Conservation (phyloP, 2,797 vertebrate genomes). For the Apodemus agrarius region DNA sequence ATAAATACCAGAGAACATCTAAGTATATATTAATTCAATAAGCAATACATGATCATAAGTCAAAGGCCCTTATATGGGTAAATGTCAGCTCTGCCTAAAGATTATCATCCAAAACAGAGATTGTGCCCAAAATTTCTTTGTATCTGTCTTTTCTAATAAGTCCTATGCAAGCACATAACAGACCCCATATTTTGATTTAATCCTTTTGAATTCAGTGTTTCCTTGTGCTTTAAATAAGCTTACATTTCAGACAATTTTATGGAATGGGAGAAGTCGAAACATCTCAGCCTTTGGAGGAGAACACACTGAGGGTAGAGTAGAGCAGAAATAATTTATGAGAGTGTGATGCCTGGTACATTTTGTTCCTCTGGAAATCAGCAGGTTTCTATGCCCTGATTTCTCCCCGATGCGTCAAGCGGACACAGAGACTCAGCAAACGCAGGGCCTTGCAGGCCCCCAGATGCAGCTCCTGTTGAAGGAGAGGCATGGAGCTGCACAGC, state of each 20-base stretch:
- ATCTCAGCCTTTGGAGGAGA: background rate
- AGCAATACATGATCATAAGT: background rate
- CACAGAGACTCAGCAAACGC: conserved; percentile 73
- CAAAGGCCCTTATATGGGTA: background rate
- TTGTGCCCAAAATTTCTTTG: background rate
- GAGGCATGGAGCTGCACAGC: conserved; percentile 64
- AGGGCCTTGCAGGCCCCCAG: conserved; percentile 70
- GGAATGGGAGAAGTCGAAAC: background rate
- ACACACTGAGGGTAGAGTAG: conserved; percentile 32
- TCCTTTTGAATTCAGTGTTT: background rate
- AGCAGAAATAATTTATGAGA: conserved; percentile 48
- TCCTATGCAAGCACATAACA: background rate
- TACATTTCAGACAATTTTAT: conserved; percentile 20
- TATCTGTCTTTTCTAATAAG: background rate
- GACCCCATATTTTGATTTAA: background rate
- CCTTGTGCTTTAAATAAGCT: background rate
- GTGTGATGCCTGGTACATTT: background rate
- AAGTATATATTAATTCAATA: background rate
- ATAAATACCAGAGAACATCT: background rate
- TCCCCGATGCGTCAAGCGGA: conserved; percentile 63
- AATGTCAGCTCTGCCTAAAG: background rate
- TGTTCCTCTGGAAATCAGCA: conserved; percentile 54
- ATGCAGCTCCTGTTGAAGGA: conserved; percentile 69
- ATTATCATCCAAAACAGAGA: background rate
- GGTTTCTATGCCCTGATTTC: conserved; percentile 61